A percentile compares a stretch with the other conserved stretches of the same genome.
Conservation (phyloP, 2,888 invertebrate species). For the Laspeyria flexula region DNA sequence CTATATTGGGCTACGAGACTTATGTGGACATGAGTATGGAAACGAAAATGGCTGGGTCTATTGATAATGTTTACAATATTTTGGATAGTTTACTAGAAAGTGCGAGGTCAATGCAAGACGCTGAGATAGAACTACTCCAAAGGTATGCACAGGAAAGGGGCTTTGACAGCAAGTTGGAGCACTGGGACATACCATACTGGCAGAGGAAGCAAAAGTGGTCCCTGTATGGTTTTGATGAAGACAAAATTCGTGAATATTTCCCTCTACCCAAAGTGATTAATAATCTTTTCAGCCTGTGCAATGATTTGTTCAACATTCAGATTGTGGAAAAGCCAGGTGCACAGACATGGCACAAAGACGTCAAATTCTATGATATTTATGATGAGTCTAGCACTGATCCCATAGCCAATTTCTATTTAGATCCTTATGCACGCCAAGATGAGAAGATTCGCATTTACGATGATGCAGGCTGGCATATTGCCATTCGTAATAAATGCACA, state of each 20-base stretch:
- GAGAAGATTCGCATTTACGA: constrained; percentile 87
- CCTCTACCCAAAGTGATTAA: constrained; percentile 92
- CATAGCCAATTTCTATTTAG: constrained; percentile 94
- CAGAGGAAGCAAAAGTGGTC: constrained; percentile 90
- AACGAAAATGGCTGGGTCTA: constrained; percentile 95
- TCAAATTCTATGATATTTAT: constrained; percentile 92
- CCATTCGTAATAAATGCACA: constrained; percentile 90
- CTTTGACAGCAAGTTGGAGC: constrained; percentile 88
- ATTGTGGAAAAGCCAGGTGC: constrained; percentile 89
- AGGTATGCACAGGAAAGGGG: constrained; percentile 91
- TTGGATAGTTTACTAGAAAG: constrained; percentile 88
- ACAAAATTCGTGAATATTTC: constrained; percentile 92
- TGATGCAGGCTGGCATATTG: constrained; percentile 91
- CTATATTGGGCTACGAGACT: constrained; percentile 91
- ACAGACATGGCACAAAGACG: constrained; percentile 94
- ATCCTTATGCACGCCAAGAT: constrained; percentile 90
- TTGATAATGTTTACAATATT: constrained; percentile 90
- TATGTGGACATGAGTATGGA: constrained; percentile 96
- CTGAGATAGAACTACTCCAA: constrained; percentile 90
- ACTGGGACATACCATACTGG: constrained; percentile 97
- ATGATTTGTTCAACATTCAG: constrained; percentile 91
- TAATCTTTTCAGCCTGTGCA: constrained; percentile 91
- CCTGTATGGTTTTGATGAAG: constrained; percentile 89
- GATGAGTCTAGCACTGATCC: constrained; percentile 88
- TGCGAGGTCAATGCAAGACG: constrained; percentile 91